Evolutionary conservation across 2,797 vertebrate species (phyloP).

Genomic region (Hippopotamyrus pictus): DNA sequence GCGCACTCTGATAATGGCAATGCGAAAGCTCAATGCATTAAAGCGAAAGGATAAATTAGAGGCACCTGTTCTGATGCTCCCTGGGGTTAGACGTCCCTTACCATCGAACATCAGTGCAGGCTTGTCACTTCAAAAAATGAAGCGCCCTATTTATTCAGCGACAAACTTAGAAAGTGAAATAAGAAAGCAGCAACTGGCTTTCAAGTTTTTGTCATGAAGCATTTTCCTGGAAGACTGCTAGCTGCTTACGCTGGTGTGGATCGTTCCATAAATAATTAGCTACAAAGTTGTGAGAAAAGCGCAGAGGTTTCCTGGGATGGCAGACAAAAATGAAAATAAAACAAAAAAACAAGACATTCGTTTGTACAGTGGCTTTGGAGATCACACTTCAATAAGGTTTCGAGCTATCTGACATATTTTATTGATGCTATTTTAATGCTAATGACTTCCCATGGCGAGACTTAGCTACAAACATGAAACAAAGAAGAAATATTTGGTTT

Average conservation of each 20-base stretch:
- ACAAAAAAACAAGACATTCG: not conserved
- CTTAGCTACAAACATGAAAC: not conserved
- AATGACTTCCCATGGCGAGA: not conserved
- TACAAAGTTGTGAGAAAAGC: not conserved
- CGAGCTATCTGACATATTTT: not conserved
- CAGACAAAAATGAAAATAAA: not conserved
- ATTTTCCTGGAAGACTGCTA: not conserved
- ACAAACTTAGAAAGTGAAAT: not conserved
- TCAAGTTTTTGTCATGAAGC: not conserved
- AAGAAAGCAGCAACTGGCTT: not conserved
- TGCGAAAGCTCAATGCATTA: not conserved
- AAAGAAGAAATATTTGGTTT: not conserved
- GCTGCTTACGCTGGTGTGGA: not conserved
- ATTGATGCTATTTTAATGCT: conserved; percentile 5
- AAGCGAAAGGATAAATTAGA: not conserved
- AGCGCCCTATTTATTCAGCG: not conserved
- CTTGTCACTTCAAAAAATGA: not conserved
- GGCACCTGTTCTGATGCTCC: conserved; percentile 2
- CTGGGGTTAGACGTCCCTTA: not conserved
- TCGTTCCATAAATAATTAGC: not conserved
- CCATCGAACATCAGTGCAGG: not conserved
- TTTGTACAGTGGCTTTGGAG: not conserved
- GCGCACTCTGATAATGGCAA: not conserved
- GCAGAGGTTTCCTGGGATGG: not conserved
- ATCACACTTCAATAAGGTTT: not conserved